Evolutionary conservation across 2,797 vertebrate genomes (phyloP).

Genomic region (Danio kyathit): DNA sequence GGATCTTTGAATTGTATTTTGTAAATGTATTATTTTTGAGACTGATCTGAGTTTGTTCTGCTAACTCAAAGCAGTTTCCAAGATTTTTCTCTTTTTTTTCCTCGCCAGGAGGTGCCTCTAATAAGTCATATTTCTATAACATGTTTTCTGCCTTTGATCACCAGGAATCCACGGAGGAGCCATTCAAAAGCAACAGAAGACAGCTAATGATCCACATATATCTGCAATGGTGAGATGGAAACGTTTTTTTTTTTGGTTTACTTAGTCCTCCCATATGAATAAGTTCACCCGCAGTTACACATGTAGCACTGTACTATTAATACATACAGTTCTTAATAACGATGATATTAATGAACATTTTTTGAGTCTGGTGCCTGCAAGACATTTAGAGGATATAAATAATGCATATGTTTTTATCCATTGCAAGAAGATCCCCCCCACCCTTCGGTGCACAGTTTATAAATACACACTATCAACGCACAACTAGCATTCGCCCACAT

Average conservation of each 20-base stretch:
- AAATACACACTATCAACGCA: constrained; percentile 4
- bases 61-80: constrained; percentile 7
- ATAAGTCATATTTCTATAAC: constrained; percentile 6
- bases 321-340: constrained; percentile 3
- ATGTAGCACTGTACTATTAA: background rate
- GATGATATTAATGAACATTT: background rate
- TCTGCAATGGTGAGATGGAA: background rate
- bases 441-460: constrained; percentile 14
- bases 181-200: constrained; percentile 3
- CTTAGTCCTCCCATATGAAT: background rate
- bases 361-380: constrained; percentile 10
- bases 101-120: background rate
- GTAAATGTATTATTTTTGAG: no score
- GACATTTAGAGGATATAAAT: constrained; percentile 57
- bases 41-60: background rate
- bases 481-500: background rate
- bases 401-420: constrained; percentile 59
- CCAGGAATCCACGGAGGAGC: background rate
- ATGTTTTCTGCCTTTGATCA: constrained; percentile 35
- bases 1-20: no score
- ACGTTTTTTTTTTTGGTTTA: background rate
- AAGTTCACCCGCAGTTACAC: background rate
- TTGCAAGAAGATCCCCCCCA: constrained; percentile 31
- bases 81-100: background rate
- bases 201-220: background rate